phyloP scores from a whole-genome alignment of 30 jellyfish, hydroid and myxozoan genomes.

The Aurelia aurita complex sp. Pacific region DNA sequence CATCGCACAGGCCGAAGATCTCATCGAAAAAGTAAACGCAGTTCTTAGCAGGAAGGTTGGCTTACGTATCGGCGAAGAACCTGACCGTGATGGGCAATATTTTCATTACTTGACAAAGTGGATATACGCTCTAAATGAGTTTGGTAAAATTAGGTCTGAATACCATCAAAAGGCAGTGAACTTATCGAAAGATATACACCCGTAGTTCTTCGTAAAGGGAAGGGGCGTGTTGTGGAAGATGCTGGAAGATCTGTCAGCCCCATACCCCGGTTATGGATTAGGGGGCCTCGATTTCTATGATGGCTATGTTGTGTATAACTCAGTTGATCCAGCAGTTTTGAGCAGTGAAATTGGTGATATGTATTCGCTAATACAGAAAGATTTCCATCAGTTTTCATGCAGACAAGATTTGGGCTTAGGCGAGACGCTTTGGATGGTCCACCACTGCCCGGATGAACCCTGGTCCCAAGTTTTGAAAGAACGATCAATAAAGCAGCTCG shows the following conservation, averaged over 20 bases:
- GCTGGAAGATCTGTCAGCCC: conserved; percentile 39
- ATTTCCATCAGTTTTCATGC: conserved; percentile 17
- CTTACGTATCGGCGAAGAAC: conserved; percentile 43
- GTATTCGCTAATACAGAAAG: conserved; percentile 33
- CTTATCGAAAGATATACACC: conserved; percentile 36
- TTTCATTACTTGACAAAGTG: conserved; percentile 56
- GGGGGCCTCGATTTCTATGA: conserved; percentile 55
- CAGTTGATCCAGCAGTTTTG: conserved; percentile 26
- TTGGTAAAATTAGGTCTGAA: conserved; percentile 34
- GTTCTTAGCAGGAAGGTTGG: conserved; percentile 38
- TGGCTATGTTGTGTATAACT: conserved; percentile 41
- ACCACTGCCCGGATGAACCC: conserved; percentile 41
- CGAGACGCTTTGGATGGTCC: conserved; percentile 48
- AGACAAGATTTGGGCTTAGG: conserved; percentile 52
- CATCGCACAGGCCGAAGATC: conserved; percentile 18
- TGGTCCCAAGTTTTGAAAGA: conserved; percentile 36
- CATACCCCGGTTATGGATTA: conserved; percentile 52
- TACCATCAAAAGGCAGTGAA: conserved; percentile 46
- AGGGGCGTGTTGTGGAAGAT: conserved; percentile 49
- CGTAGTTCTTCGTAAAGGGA: conserved; percentile 39
- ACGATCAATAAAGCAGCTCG: conserved; percentile 30
- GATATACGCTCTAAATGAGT: conserved; percentile 46
- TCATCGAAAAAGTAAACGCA: conserved; percentile 6
- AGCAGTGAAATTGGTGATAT: conserved; percentile 46
- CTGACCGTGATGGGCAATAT: conserved; percentile 62